Conservation (phyloP, 2,113 vertebrate genomes). For the Macquaria australasica region DNA sequence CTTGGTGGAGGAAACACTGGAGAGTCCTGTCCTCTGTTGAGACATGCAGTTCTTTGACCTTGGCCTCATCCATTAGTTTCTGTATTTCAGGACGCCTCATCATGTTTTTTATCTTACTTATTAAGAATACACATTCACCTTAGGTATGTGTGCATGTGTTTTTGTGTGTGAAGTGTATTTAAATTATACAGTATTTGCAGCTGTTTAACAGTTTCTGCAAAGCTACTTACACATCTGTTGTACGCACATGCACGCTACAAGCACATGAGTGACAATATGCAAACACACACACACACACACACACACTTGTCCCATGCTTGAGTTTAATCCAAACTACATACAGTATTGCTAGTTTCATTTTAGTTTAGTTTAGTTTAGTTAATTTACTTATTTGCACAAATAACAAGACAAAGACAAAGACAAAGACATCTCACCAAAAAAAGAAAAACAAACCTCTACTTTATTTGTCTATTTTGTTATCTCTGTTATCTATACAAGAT, state of each 20-base stretch:
- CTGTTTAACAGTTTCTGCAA: neutral
- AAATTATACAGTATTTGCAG: neutral
- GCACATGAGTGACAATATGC: neutral
- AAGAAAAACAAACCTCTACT: neutral
- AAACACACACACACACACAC: too few relatives aligned
- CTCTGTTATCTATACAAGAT: neutral
- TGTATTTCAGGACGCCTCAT: neutral
- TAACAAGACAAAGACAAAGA: too few relatives aligned
- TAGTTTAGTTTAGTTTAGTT: neutral
- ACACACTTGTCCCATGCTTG: too few relatives aligned
- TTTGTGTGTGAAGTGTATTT: neutral
- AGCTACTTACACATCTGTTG: neutral
- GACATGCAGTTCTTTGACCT: neutral
- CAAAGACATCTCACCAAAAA: neutral
- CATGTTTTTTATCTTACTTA: too few relatives aligned
- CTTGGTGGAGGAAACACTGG: neutral
- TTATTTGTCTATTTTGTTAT: neutral
- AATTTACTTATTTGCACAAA: neutral
- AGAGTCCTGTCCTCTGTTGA: neutral
- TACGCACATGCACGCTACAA: too few relatives aligned
- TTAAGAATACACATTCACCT: too few relatives aligned
- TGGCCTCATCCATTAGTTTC: neutral
- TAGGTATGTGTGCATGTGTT: too few relatives aligned
- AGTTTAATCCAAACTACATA: too few relatives aligned
- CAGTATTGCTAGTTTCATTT: neutral